phyloP scores from a whole-genome alignment of 2,797 vertebrate genomes.

The Protosalanx chinensis region DNA sequence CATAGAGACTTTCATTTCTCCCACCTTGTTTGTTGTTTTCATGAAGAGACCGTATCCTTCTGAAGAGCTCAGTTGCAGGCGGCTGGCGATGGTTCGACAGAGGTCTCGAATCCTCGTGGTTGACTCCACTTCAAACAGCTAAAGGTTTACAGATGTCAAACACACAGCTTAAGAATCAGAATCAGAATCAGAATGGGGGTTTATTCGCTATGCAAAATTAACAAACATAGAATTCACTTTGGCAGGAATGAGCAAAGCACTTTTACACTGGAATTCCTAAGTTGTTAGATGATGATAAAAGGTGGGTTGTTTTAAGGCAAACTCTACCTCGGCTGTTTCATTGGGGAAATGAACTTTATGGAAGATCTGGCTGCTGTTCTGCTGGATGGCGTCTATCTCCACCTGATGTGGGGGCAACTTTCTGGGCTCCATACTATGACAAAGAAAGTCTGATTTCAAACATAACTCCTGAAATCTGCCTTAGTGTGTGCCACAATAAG shows the following conservation, averaged over 20 bases:
- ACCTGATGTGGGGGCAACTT: conserved; percentile 84
- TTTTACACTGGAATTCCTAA: not conserved
- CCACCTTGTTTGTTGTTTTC: conserved; percentile 86
- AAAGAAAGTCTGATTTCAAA: conserved; percentile 1
- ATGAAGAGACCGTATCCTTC: conserved; percentile 91
- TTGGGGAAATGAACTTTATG: conserved; percentile 90
- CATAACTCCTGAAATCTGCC: not conserved
- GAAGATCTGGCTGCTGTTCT: conserved; percentile 83
- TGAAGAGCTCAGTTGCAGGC: conserved; percentile 76
- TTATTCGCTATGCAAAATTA: too few relatives aligned
- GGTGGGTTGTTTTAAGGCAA: not conserved
- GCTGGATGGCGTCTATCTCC: conserved; percentile 88
- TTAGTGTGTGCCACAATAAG: not conserved
- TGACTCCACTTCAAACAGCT: conserved; percentile 84
- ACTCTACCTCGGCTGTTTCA: conserved; percentile 72
- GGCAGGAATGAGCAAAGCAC: too few relatives aligned
- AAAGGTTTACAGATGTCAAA: not conserved
- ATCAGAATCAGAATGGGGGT: too few relatives aligned
- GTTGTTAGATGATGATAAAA: not conserved
- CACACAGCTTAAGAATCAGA: not conserved
- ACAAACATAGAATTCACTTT: too few relatives aligned
- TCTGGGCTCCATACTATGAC: conserved; percentile 77
- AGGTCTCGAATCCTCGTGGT: conserved; percentile 79
- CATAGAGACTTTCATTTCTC: too few relatives aligned
- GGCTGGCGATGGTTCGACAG: conserved; percentile 69